Evolutionary conservation across 2,888 invertebrate genomes (phyloP).

Genomic region (Nomada fabriciana): DNA sequence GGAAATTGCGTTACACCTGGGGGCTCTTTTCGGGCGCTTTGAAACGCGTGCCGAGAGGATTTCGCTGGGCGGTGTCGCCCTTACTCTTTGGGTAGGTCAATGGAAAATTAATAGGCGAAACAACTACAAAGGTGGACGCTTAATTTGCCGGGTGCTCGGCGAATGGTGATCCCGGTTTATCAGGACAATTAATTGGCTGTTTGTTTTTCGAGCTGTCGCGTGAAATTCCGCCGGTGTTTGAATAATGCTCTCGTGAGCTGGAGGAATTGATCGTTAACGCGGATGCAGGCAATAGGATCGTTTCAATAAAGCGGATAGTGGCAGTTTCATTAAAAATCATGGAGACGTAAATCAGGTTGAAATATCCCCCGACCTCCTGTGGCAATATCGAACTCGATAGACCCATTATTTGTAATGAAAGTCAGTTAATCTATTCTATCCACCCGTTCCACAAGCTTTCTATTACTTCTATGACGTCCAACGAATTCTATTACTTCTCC

Average conservation of each 20-base stretch:
- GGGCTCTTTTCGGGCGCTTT: background rate
- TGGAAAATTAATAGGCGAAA: background rate
- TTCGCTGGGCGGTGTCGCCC: no score
- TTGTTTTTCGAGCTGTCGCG: background rate
- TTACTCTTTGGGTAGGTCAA: no score
- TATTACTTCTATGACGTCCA: background rate
- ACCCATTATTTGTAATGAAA: conserved; percentile 21
- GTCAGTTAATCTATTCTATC: conserved; percentile 2
- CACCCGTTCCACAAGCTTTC: background rate
- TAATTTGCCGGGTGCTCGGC: no score
- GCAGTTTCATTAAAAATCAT: conserved; percentile 19
- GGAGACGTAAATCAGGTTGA: conserved; percentile 11
- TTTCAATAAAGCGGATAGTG: conserved; percentile 14
- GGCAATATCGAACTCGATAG: background rate
- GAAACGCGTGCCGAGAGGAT: background rate
- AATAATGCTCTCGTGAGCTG: background rate
- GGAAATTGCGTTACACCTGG: background rate
- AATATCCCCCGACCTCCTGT: background rate
- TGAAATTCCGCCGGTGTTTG: background rate
- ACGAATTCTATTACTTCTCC: background rate
- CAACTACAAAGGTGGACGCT: background rate
- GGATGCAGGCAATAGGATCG: background rate
- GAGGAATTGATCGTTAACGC: background rate
- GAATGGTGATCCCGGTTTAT: no score
- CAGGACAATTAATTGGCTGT: conserved; percentile 1